Percentiles rank a stretch among this genome's conserved stretches.
Conservation (phyloP, 2,113 vertebrate species). For the Nothoprocta perdicaria region DNA sequence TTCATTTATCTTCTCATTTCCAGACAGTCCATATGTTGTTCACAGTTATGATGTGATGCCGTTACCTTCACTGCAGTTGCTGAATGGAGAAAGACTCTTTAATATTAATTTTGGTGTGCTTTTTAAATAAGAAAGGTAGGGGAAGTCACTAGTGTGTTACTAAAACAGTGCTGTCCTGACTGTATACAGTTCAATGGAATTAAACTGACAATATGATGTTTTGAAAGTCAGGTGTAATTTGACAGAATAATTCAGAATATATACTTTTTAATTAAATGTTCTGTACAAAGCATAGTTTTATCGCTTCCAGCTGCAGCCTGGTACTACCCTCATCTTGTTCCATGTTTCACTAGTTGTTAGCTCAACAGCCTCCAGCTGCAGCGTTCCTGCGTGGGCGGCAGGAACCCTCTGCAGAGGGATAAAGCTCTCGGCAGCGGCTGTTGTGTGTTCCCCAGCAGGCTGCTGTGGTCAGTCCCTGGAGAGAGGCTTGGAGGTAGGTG, state of each 20-base stretch:
- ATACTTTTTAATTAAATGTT: not conserved
- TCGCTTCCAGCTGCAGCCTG: not conserved
- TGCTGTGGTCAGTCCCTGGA: rapidly evolving
- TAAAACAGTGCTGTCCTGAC: not conserved
- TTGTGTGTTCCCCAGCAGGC: not conserved
- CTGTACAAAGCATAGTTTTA: not conserved
- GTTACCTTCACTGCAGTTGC: not conserved
- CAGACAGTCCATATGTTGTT: not conserved
- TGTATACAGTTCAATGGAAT: not conserved
- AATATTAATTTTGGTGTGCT: not conserved
- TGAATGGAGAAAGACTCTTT: not conserved
- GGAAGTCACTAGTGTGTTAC: not conserved
- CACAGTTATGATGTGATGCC: not conserved
- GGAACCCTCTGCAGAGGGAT: not conserved
- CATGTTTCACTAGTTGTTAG: not conserved
- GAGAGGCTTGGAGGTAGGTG: not conserved
- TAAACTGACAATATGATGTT: not conserved
- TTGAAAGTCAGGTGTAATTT: not conserved
- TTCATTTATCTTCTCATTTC: not conserved
- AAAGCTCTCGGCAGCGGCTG: not conserved
- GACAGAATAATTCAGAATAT: not conserved
- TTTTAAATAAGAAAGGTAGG: not conserved
- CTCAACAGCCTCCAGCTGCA: not conserved
- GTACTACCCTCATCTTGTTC: not conserved
- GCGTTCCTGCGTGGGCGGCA: not conserved